These are phyloP conservation scores for Acanthosoma haemorrhoidale DNA, from an alignment of 2,888 invertebrate genomes.

Conservation along the genomic window DNA sequence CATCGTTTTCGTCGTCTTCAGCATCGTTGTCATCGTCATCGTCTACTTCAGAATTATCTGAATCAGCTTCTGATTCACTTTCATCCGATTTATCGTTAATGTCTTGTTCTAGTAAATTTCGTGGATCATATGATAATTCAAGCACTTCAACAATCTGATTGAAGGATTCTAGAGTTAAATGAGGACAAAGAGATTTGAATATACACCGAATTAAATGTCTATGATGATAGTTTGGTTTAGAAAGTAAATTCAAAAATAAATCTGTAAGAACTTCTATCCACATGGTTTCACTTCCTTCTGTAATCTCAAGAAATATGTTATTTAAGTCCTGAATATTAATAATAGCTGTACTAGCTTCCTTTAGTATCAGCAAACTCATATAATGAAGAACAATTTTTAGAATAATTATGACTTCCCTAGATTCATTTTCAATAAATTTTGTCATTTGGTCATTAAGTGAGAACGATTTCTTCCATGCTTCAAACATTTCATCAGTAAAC, in stretches of 20 bases:
- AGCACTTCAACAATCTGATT: constrained; percentile 23
- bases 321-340: constrained; percentile 17
- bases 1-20: background rate
- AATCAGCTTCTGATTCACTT: background rate
- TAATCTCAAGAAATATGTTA: constrained; percentile 9
- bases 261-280: constrained; percentile 26
- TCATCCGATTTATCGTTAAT: background rate
- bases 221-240: constrained; percentile 25
- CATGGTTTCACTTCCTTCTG: background rate
- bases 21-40: background rate
- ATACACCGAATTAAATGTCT: constrained; percentile 9
- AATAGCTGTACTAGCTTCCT: constrained; percentile 19
- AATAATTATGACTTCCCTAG: background rate
- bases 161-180: constrained; percentile 13
- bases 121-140: constrained; percentile 14
- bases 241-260: constrained; percentile 27
- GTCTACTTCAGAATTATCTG: background rate
- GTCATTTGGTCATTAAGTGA: constrained; percentile 5
- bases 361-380: constrained; percentile 6
- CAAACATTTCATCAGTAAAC: constrained; percentile 6
- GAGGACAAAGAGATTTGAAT: constrained; percentile 15
- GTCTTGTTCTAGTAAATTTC: background rate
- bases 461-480: constrained; percentile 1
- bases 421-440: background rate
- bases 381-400: constrained; percentile 24